phyloP scores from a whole-genome alignment of 2,113 vertebrate species.

The Oxyura jamaicensis region DNA sequence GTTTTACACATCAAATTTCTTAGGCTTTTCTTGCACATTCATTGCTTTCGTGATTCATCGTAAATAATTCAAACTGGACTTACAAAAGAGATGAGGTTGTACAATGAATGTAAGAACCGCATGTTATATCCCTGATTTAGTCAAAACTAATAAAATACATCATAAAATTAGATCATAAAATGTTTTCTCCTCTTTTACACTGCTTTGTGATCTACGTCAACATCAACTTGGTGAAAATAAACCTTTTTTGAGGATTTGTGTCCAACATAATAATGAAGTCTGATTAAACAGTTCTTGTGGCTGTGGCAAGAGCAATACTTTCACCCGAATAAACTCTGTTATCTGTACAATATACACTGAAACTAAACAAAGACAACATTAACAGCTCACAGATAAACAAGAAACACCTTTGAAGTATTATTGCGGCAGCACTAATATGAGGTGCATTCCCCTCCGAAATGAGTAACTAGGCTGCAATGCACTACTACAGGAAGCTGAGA shows the following conservation, averaged over 20 bases:
- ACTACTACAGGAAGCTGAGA: neutral
- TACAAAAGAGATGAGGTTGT: slow-evolving; percentile 60
- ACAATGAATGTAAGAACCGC: slow-evolving; percentile 27
- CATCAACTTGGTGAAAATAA: neutral
- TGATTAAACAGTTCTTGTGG: neutral
- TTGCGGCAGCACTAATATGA: neutral
- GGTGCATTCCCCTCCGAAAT: neutral
- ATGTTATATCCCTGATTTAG: neutral
- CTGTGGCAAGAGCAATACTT: neutral
- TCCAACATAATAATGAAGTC: neutral
- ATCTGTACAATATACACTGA: neutral
- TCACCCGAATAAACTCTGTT: neutral
- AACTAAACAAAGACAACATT: neutral
- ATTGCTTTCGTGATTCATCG: slow-evolving; percentile 66
- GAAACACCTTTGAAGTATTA: neutral
- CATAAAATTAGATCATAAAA: neutral
- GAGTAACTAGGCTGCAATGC: neutral
- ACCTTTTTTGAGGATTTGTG: neutral
- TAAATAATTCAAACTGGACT: slow-evolving; percentile 72
- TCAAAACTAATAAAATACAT: neutral
- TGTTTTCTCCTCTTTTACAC: neutral
- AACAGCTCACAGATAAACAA: neutral
- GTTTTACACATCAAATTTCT: slow-evolving; percentile 47
- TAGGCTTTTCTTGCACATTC: slow-evolving; percentile 57
- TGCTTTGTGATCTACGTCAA: neutral